Percentiles rank a stretch among this genome's conserved stretches.
These are phyloP conservation scores for Ptilodon capucinus DNA, from an alignment of 2,888 invertebrate genomes.

Conservation along the genomic window DNA sequence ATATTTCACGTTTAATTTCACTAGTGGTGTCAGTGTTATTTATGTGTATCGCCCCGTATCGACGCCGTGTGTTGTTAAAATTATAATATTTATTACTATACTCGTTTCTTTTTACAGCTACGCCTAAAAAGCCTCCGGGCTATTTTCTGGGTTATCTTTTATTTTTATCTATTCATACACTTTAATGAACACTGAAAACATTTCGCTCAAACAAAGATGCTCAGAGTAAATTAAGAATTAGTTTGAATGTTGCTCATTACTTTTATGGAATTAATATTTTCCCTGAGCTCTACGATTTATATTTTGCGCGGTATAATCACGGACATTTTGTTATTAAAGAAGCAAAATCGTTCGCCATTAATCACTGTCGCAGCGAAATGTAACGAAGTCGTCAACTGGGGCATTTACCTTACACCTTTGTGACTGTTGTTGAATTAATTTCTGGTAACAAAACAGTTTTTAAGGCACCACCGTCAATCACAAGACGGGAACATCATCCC, in stretches of 20 bases:
- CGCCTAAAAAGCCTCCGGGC: conserved; percentile 19
- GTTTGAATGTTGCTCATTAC: not conserved
- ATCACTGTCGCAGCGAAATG: conserved; percentile 9
- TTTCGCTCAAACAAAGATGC: not conserved
- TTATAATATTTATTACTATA: conserved; percentile 40
- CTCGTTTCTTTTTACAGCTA: conserved; percentile 24
- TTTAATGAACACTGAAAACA: conserved; percentile 17
- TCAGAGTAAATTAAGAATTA: not conserved
- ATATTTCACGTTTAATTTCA: conserved; percentile 36
- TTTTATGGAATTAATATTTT: not conserved
- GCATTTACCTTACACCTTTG: conserved; percentile 7
- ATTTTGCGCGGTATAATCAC: not conserved
- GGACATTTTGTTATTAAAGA: not conserved
- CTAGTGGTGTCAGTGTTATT: conserved; percentile 33
- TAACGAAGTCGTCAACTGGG: conserved; percentile 13
- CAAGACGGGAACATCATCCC: conserved; percentile 25
- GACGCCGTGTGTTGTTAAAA: conserved; percentile 21
- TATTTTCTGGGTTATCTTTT: conserved; percentile 27
- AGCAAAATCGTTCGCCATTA: conserved; percentile 5
- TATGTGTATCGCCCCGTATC: conserved; percentile 22
- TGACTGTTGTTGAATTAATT: conserved; percentile 16
- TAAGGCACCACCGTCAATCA: conserved; percentile 46
- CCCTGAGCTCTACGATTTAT: not conserved
- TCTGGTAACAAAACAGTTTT: conserved; percentile 33
- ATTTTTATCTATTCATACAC: conserved; percentile 35